Base-by-base conservation (phyloP, 1,140 invertebrate genomes). In the Rhagoletis pomonella region DNA sequence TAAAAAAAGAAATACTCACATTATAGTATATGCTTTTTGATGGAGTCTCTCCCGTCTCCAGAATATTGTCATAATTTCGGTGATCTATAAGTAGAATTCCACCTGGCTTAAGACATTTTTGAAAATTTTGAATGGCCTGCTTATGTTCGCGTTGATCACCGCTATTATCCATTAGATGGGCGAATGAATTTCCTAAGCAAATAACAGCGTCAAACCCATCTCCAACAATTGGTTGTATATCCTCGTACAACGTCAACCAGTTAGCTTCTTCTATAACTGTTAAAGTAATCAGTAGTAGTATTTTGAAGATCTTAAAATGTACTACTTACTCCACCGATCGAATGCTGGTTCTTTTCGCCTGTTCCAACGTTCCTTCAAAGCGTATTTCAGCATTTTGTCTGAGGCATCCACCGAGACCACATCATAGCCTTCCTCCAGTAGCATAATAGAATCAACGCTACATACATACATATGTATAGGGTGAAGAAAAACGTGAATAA, bases 321-420 rank as follows among this genome's bases (percentile, higher is more conserved):
- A 10, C 7, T 4, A 55, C 60, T 94, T 94, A 98, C 97, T 94
- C 97, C 97, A 98, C 62, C 96, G 95, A 89, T 98, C 97, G 90
- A 97, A 98, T 85, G 95, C 95, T 0, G 93, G 88, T 90, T 98
- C 96, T 90, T 96, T 97, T 88, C 97, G 94, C 19, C 97, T 94
- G 60, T 96, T 95, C 97, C 97, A 98, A 77, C 97, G 94, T 9
- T 97, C 95, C 90, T 97, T 97, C 1, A 98, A 93, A 0, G 97
- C 97, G 90, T 97, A 96, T 90, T 98, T 98, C 85, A 98, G 92
- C 97, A 98, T 98, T 93, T 98, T 98, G 90, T 98, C 97, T 0
- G 97, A 98, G 1, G 97, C 97, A 93, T 98, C 97, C 2, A 97
- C 95, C 19, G 97, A 98, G 4, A 96, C 96, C 3, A 98, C 95